phyloP scores from a whole-genome alignment of 2,113 vertebrate genomes.

The Oxyura jamaicensis region DNA sequence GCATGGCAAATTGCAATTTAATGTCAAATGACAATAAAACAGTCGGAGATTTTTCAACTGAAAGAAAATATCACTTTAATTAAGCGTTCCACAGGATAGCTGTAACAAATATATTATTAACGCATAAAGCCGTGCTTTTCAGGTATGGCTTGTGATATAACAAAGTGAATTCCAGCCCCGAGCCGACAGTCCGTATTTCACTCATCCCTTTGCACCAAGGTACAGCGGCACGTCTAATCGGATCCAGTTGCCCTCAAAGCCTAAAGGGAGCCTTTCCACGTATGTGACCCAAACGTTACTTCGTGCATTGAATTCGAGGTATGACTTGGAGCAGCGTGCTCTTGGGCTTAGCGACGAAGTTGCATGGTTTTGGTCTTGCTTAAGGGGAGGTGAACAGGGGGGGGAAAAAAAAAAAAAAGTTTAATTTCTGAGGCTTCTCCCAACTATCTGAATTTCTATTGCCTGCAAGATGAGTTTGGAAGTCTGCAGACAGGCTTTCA shows the following conservation, averaged over 20 bases:
- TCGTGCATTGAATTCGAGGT: neutral
- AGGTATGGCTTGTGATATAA: neutral
- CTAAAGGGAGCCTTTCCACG: neutral
- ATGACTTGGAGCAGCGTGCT: neutral
- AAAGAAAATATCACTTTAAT: conserved; percentile 64
- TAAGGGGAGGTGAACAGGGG: neutral
- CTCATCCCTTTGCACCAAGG: neutral
- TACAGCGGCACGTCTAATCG: neutral
- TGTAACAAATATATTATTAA: conserved; percentile 19
- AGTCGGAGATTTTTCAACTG: conserved; percentile 41
- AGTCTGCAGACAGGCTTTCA: neutral
- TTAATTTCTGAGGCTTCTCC: neutral
- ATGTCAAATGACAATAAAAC: conserved; percentile 62
- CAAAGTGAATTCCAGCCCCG: neutral
- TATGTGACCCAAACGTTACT: neutral
- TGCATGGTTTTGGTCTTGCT: fast-evolving
- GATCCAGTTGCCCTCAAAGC: conserved; percentile 9
- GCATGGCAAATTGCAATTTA: conserved; percentile 46
- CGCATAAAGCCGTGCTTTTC: neutral
- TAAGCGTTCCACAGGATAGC: conserved; percentile 20
- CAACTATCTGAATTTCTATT: neutral
- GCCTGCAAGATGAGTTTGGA: fast-evolving
- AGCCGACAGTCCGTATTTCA: neutral
- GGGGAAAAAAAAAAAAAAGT: neutral
- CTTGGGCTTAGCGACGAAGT: neutral